Percentiles rank a stretch among this genome's conserved stretches.
Evolutionary conservation across 2,797 vertebrate species (phyloP).

Genomic region (Lophotriccus pileatus): DNA sequence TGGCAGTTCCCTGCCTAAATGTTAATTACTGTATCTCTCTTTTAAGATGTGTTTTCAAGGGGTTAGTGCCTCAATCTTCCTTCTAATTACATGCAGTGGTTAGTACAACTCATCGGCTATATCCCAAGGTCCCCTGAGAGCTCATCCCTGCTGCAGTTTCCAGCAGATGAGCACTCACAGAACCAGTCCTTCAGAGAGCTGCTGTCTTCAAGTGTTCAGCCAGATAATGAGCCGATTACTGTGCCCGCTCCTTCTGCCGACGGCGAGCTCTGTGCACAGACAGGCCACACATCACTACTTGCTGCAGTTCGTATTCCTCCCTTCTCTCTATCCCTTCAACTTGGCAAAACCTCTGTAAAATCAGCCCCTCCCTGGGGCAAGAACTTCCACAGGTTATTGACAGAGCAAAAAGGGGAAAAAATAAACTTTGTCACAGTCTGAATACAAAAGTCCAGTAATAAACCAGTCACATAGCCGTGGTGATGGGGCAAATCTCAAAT

Average conservation of each 20-base stretch:
- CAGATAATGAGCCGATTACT: not conserved
- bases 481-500: not conserved
- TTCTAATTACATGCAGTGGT: conserved; percentile 14
- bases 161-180: not conserved
- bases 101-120: not conserved
- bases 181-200: conserved; percentile 12
- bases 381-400: not conserved
- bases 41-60: conserved; percentile 35
- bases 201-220: not conserved
- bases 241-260: not conserved
- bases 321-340: not conserved
- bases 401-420: not conserved
- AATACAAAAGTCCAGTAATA: not conserved
- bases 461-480: not conserved
- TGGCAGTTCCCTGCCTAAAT: not conserved
- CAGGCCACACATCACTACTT: not conserved
- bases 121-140: not conserved
- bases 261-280: not conserved
- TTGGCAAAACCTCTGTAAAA: not conserved
- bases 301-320: not conserved
- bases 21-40: conserved; percentile 24
- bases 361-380: not conserved
- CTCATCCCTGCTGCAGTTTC: not conserved
- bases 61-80: not conserved
- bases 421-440: not conserved